phyloP scores from a whole-genome alignment of 2,888 invertebrate genomes.

The Neoaliturus tenellus region DNA sequence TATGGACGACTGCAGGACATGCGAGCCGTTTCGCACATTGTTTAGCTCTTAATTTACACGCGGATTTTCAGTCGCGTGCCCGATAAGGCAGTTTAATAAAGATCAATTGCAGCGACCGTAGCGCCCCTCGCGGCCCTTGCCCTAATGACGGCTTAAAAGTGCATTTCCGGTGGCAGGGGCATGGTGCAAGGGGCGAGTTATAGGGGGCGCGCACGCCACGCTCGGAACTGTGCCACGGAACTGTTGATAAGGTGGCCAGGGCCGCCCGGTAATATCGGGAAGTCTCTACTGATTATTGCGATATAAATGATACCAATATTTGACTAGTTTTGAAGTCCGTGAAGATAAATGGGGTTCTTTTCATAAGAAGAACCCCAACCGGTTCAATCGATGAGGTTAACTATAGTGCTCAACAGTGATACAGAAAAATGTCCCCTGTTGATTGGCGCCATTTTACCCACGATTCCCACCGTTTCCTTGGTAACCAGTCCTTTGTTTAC shows the following conservation, averaged over 20 bases:
- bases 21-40: constrained; percentile 31
- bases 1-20: neutral
- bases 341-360: too few relatives aligned
- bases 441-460: too few relatives aligned
- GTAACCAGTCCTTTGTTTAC: too few relatives aligned
- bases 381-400: too few relatives aligned
- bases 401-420: too few relatives aligned
- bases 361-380: too few relatives aligned
- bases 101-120: neutral
- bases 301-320: too few relatives aligned
- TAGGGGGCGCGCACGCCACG: neutral
- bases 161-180: neutral
- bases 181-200: neutral
- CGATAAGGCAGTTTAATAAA: constrained; percentile 6
- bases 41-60: constrained; percentile 40
- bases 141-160: constrained; percentile 29
- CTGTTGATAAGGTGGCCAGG: neutral
- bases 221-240: neutral
- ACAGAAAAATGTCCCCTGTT: too few relatives aligned
- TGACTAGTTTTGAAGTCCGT: too few relatives aligned
- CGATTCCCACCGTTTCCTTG: too few relatives aligned
- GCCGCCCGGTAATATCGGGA: too few relatives aligned
- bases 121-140: neutral
- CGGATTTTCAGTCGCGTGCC: constrained; percentile 14
- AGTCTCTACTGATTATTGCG: too few relatives aligned